Evolutionary conservation across 37 sponge, comb jelly and placozoan species (phyloP), one percentile per base, ranked within the genome.

Genomic region (Spongia lamella): DNA sequence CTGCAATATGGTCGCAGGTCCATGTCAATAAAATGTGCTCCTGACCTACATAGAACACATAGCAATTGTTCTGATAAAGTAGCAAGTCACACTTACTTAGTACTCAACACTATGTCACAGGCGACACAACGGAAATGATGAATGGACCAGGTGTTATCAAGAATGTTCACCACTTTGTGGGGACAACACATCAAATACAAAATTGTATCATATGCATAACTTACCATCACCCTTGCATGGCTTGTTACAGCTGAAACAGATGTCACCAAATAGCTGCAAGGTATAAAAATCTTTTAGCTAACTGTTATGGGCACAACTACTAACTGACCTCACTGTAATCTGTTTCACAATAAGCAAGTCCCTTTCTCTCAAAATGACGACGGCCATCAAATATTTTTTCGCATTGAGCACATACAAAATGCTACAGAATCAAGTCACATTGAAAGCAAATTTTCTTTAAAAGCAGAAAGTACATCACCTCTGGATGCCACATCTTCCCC

Each of bases 391-490:
- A 98, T 40, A 96, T 85, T 39, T 88, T 86, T 79, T 98, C 99
- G 75, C 99, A 98, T 55, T 95, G 84, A 7, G 91, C 85, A 71
- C 99, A 98, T 66, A 92, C 99, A 88, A 98, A 98, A 58, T 98
- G 99, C 93, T 96, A 38, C 37, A 11, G 31, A 37, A n/a, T n/a
- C n/a, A n/a, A n/a, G n/a, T n/a, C 56, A 34, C 50, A 40, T 21
- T 49, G 33, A 39, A 30, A 70, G 51, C 17, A n/a, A n/a, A n/a
- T n/a, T n/a, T n/a, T n/a, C n/a, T n/a, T n/a, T n/a, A n/a, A n/a
- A n/a, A n/a, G n/a, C n/a, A n/a, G n/a, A n/a, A n/a, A n/a, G n/a
- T n/a, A n/a, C n/a, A n/a, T n/a, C 61, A 90, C 92, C 86, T 93
- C 92, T 24, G 95, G 90, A 63, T 97, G 98, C 92, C 95, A 96